Evolutionary conservation across 2,113 vertebrate species (phyloP).

Genomic region (Pterocles orientalis): DNA sequence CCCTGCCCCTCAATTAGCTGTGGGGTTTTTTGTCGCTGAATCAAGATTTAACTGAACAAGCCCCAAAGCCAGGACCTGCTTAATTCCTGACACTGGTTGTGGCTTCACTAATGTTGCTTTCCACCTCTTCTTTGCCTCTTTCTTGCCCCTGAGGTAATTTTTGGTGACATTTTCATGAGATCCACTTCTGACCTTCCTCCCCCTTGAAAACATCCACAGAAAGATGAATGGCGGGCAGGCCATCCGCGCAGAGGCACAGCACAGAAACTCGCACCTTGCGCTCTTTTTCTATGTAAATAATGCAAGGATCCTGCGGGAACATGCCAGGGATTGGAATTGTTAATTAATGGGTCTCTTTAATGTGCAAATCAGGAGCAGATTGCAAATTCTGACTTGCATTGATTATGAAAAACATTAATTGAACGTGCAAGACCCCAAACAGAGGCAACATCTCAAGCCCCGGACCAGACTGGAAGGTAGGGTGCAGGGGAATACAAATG

Average conservation of each 20-base stretch:
- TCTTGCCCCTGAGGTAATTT: constrained; percentile 51
- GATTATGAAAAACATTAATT: constrained; percentile 83
- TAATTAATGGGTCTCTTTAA: constrained; percentile 86
- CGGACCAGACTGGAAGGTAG: constrained; percentile 16
- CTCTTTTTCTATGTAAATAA: constrained; percentile 79
- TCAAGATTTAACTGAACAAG: neutral
- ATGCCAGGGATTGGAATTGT: constrained; percentile 78
- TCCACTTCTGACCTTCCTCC: neutral
- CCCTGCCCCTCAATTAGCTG: neutral
- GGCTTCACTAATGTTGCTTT: neutral
- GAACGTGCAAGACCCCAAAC: constrained; percentile 76
- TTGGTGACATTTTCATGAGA: constrained; percentile 35
- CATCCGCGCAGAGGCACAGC: constrained; percentile 40
- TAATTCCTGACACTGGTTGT: neutral
- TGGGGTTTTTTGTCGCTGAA: neutral
- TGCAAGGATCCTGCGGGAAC: constrained; percentile 77
- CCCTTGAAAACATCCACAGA: neutral
- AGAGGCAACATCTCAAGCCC: constrained; percentile 63
- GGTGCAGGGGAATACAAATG: constrained; percentile 63
- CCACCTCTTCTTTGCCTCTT: neutral
- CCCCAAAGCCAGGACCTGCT: neutral
- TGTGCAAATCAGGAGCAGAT: constrained; percentile 85
- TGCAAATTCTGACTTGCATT: constrained; percentile 82
- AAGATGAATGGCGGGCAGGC: constrained; percentile 63
- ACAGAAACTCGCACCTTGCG: constrained; percentile 72